phyloP scores from a whole-genome alignment of 2,888 invertebrate species.

The Colletes collaris region DNA sequence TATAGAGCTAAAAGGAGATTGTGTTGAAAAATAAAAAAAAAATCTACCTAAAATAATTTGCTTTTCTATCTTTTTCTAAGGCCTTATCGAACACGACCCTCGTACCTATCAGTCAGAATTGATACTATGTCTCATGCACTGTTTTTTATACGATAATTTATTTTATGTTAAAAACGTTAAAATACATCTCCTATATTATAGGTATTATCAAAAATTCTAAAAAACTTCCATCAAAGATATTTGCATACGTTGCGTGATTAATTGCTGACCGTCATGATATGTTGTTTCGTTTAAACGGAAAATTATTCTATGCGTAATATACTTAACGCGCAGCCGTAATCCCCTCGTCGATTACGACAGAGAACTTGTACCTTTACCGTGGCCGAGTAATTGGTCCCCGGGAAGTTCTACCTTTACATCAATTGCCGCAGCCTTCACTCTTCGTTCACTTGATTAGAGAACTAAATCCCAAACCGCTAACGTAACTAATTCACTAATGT shows the following conservation, averaged over 20 bases:
- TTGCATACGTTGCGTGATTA: conserved; percentile 21
- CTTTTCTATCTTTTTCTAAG: no score
- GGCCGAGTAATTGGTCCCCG: conserved; percentile 46
- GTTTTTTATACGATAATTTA: no score
- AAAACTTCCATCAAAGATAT: background rate
- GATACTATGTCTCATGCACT: no score
- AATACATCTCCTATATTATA: no score
- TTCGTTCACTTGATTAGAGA: conserved; percentile 54
- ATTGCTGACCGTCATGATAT: background rate
- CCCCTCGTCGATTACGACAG: conserved; percentile 44
- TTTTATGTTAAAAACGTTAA: no score
- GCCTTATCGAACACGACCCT: no score
- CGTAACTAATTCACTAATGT: conserved; percentile 58
- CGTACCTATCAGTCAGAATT: no score
- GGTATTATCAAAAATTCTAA: no score
- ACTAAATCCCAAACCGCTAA: conserved; percentile 52
- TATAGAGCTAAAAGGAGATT: no score
- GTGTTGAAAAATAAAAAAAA: no score
- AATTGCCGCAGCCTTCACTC: conserved; percentile 47
- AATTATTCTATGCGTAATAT: conserved; percentile 41
- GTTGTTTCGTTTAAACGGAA: conserved; percentile 20
- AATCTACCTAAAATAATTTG: no score
- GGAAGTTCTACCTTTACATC: conserved; percentile 55
- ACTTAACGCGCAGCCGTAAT: conserved; percentile 44
- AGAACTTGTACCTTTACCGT: conserved; percentile 34